These are phyloP conservation scores for Ranitomeya imitator DNA, from an alignment of 2,113 vertebrate genomes.

Conservation along the genomic window DNA sequence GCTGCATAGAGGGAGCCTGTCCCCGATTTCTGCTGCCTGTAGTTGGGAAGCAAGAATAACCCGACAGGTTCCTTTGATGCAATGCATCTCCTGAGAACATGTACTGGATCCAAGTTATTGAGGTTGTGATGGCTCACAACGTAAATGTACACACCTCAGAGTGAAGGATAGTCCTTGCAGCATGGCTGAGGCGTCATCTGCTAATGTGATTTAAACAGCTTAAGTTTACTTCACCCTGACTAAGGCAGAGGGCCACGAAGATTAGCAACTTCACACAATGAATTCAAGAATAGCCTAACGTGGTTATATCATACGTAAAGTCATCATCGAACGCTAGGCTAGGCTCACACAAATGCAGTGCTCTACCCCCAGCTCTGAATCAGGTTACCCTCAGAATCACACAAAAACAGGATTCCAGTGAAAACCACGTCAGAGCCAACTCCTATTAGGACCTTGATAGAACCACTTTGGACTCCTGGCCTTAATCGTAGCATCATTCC, in stretches of 20 bases:
- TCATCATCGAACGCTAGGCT: too few species aligned
- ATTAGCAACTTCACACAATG: constrained; percentile 60
- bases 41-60: too few species aligned
- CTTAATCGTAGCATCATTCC: too few species aligned
- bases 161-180: neutral
- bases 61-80: neutral
- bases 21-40: too few species aligned
- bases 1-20: too few species aligned
- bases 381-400: too few species aligned
- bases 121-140: neutral
- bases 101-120: neutral
- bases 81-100: neutral
- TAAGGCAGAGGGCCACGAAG: constrained; percentile 66
- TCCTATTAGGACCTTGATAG: too few species aligned
- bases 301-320: neutral
- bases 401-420: too few species aligned
- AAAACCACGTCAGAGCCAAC: too few species aligned
- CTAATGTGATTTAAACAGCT: constrained; percentile 70
- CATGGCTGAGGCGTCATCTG: constrained; percentile 61
- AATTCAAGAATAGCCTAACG: neutral
- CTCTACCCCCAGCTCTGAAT: too few species aligned
- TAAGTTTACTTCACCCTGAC: constrained; percentile 64
- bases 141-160: neutral
- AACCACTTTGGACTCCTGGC: too few species aligned
- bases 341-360: neutral